Base-by-base conservation (phyloP, 2,113 vertebrate genomes). In the Poeciliopsis prolifica region DNA sequence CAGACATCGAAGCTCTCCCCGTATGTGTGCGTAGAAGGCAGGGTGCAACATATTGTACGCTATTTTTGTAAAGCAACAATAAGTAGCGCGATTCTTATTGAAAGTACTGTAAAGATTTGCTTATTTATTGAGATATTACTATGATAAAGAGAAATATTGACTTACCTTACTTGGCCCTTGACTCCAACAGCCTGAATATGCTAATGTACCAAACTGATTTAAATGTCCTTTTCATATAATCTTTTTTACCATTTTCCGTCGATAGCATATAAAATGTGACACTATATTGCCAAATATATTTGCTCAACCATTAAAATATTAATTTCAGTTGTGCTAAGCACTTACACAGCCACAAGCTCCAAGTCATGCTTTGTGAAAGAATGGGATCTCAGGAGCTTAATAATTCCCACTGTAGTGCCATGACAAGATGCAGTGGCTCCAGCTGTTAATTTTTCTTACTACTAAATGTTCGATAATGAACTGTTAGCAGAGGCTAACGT, bases 1-100 rank as follows among this genome's bases (percentile, higher is more conserved):
- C 78, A 77, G 58, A 78, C 67, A 48, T 78, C 42, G 64, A 67
- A 33, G 70, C n/a, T 10, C 63, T 72, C 42, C 14, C n/a, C 13
- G 60, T n/a, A n/a, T 42, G n/a, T 70, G 58, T 51, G 60, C 60
- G 28, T n/a, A 48, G n/a, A n/a, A 58, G 17, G 24, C 51, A 58
- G 2, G 17, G 5, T 58, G 51, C 19, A 6, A 54, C 22, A 8
- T 58, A n/a, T 58, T 58, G 51, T n/a, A 58, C 8, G 22, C 19
- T n/a, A 1, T 9, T n/a, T 54, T n/a, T 24, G 24, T 58, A n/a
- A 58, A 58, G 24, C 24, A 11, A 10, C 17, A 24, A 3, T 24
- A 24, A 58, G 10, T 58, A 58, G 9, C 3, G 24, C 24, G 11
- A 9, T 24, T 58, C 7, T 19, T 48, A 48, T 48, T 48, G 17